Conservation (phyloP, 2,113 vertebrate genomes). For the Thryonomys swinderianus region DNA sequence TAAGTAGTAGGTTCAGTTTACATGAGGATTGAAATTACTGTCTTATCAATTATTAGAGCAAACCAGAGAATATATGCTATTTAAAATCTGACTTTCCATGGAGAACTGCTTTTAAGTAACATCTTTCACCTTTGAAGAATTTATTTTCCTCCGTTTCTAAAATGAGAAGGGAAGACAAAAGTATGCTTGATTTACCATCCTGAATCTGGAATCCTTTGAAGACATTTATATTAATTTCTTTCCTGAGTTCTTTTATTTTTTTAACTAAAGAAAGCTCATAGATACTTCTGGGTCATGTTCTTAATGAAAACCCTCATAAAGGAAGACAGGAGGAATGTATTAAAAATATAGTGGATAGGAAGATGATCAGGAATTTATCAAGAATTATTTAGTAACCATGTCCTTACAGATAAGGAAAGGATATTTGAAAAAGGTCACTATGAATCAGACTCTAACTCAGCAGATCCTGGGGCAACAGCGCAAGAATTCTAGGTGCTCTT, state of each 20-base stretch:
- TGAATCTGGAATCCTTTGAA: background rate
- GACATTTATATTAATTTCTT: conserved; percentile 53
- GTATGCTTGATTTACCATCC: background rate
- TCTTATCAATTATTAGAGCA: background rate
- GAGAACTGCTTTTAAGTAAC: background rate
- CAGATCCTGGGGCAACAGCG: background rate
- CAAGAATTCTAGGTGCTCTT: background rate
- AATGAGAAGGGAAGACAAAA: background rate
- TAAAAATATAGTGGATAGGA: background rate
- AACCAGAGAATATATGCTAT: background rate
- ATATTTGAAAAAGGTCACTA: background rate
- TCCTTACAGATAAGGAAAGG: background rate
- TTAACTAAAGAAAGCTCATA: background rate
- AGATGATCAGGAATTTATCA: background rate
- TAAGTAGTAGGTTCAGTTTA: background rate
- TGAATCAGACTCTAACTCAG: background rate
- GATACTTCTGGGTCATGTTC: background rate
- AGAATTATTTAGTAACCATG: background rate
- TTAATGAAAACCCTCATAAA: background rate
- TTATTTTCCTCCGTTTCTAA: background rate
- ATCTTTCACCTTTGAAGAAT: conserved; percentile 10
- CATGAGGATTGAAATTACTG: background rate
- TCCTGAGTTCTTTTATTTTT: conserved; percentile 25
- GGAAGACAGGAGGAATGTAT: background rate
- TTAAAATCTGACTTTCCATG: background rate